phyloP scores from a whole-genome alignment of 2,888 invertebrate species.

The Eupeodes luniger region DNA sequence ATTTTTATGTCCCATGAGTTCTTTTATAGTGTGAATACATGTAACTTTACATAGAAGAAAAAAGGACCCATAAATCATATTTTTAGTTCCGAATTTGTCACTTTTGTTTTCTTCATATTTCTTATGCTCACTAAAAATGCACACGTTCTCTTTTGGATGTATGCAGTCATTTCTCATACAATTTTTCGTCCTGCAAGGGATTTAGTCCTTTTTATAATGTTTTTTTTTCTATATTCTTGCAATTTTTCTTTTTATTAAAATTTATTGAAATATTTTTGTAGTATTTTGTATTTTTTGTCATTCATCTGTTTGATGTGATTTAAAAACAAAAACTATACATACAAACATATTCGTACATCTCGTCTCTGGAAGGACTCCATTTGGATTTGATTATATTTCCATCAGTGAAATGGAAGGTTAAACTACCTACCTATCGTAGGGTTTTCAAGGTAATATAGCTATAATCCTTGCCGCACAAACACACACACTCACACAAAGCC shows the following conservation, averaged over 20 bases:
- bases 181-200: slow-evolving; percentile 57
- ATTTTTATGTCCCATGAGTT: slow-evolving; percentile 31
- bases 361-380: slow-evolving; percentile 21
- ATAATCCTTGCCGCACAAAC: slow-evolving; percentile 67
- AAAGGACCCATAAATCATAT: slow-evolving; percentile 66
- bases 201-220: slow-evolving; percentile 37
- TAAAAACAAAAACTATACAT: slow-evolving; percentile 51
- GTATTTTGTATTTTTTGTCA: slow-evolving; percentile 13
- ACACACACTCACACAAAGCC: slow-evolving; percentile 6
- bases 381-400: slow-evolving; percentile 71
- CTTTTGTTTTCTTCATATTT: slow-evolving; percentile 50
- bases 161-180: slow-evolving; percentile 45
- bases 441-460: slow-evolving; percentile 66
- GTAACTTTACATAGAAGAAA: not conserved
- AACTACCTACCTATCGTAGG: slow-evolving; percentile 58
- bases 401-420: slow-evolving; percentile 69
- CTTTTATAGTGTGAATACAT: slow-evolving; percentile 18
- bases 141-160: slow-evolving; percentile 30
- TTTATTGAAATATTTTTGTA: slow-evolving; percentile 72
- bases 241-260: slow-evolving; percentile 65
- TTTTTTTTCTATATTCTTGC: slow-evolving; percentile 10
- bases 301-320: slow-evolving; percentile 50
- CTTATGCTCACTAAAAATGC: slow-evolving; percentile 33
- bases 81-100: slow-evolving; percentile 69
- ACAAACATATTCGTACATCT: not conserved